Conservation (phyloP, 2,113 vertebrate genomes). For the Neotoma lepida region DNA sequence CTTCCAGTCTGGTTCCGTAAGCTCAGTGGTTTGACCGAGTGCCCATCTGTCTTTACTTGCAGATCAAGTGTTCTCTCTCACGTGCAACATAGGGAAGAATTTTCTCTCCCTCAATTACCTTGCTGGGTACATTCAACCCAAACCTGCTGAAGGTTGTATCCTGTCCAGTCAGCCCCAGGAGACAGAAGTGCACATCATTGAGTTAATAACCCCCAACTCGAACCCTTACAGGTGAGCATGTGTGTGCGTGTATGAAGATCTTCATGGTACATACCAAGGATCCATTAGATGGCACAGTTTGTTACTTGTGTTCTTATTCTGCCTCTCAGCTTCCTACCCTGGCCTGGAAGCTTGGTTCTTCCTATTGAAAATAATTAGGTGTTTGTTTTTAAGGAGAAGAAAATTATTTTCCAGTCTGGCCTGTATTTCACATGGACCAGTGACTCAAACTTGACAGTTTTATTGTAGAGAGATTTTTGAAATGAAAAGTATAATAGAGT, state of each 20-base stretch:
- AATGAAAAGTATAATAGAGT: neutral
- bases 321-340: neutral
- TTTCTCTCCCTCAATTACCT: slow-evolving; percentile 98
- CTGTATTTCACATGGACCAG: neutral
- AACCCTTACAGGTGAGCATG: slow-evolving; percentile 92
- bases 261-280: neutral
- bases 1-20: neutral
- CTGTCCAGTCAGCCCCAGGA: slow-evolving; percentile 86
- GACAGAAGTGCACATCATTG: slow-evolving; percentile 95
- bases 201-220: slow-evolving; percentile 93
- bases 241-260: neutral
- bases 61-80: slow-evolving; percentile 93
- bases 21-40: neutral
- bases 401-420: neutral
- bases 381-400: neutral
- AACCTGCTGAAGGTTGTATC: slow-evolving; percentile 92
- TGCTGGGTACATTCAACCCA: slow-evolving; percentile 92
- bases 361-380: slow-evolving; percentile 17
- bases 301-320: neutral
- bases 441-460: slow-evolving; percentile 30
- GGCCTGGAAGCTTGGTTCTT: slow-evolving; percentile 6
- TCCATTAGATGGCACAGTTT: neutral
- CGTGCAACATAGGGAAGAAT: slow-evolving; percentile 93
- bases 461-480: neutral
- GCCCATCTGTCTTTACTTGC: slow-evolving; percentile 35